Percentiles rank a stretch among this genome's conserved stretches.
These are phyloP conservation scores for Drosophila parvula DNA, from an alignment of 1,140 invertebrate species.

Conservation along the genomic window DNA sequence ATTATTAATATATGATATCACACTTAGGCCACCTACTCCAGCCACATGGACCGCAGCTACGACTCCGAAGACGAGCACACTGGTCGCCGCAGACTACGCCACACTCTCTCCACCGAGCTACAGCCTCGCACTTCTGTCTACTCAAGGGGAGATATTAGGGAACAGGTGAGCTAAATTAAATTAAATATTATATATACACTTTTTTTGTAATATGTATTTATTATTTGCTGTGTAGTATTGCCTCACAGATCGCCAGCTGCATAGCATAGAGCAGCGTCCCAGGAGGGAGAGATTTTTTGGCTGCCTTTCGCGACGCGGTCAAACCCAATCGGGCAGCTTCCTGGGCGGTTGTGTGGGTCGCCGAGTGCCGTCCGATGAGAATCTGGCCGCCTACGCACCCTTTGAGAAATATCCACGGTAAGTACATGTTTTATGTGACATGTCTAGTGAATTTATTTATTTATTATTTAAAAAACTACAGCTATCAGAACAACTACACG, in stretches of 20 bases:
- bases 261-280: constrained; percentile 92
- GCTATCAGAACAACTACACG: constrained; percentile 75
- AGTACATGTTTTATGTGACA: neutral
- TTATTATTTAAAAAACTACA: neutral
- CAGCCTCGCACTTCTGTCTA: constrained; percentile 88
- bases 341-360: constrained; percentile 93
- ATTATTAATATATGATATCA: neutral
- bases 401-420: constrained; percentile 89
- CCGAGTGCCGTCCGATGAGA: constrained; percentile 93
- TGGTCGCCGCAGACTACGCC: constrained; percentile 86
- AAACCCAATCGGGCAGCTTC: constrained; percentile 84
- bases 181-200: neutral
- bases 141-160: constrained; percentile 94
- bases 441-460: too few relatives aligned
- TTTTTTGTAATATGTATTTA: neutral
- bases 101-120: constrained; percentile 85
- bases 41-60: constrained; percentile 87
- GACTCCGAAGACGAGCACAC: constrained; percentile 90
- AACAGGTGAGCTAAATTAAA: constrained; percentile 80
- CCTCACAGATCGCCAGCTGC: constrained; percentile 94
- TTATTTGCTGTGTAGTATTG: constrained; percentile 89
- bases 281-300: constrained; percentile 91
- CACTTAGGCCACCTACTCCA: constrained; percentile 87
- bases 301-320: constrained; percentile 88
- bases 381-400: constrained; percentile 90